These are phyloP conservation scores for Scrobipalpa atriplicella DNA, from an alignment of 2,888 invertebrate species.

Conservation along the genomic window DNA sequence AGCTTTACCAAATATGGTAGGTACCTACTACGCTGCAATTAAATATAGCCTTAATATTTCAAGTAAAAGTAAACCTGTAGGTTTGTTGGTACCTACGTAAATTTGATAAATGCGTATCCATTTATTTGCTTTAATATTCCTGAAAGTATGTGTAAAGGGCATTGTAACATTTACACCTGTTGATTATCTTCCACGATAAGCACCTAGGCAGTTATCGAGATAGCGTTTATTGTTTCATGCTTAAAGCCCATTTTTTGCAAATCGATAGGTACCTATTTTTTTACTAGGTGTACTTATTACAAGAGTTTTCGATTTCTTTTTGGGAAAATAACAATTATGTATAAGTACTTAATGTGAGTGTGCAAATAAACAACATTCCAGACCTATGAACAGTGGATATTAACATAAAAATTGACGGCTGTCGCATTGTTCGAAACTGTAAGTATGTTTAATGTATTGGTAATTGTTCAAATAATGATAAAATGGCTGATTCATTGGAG, in stretches of 20 bases:
- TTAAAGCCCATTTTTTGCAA: no score
- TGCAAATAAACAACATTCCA: constrained; percentile 11
- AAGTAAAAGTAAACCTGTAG: constrained; percentile 7
- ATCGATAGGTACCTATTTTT: no score
- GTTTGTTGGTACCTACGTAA: background rate
- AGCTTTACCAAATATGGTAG: constrained; percentile 14
- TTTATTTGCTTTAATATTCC: no score
- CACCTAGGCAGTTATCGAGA: no score
- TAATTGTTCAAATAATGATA: constrained; percentile 16
- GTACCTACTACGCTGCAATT: background rate
- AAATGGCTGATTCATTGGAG: constrained; percentile 6
- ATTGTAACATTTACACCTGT: no score
- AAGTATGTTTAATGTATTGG: constrained; percentile 6
- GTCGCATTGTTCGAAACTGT: constrained; percentile 4
- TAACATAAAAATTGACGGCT: constrained; percentile 8
- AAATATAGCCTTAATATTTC: constrained; percentile 12
- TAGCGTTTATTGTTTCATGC: no score
- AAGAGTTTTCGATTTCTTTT: no score
- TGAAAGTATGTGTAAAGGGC: no score
- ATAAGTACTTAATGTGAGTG: background rate
- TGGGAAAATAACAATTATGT: no score
- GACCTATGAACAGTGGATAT: background rate
- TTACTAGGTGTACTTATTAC: no score
- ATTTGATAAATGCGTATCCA: no score
- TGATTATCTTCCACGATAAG: no score